Evolutionary conservation across 2,888 invertebrate genomes (phyloP), one percentile per base, ranked within the genome.

Genomic region (Eupithecia centaureata): DNA sequence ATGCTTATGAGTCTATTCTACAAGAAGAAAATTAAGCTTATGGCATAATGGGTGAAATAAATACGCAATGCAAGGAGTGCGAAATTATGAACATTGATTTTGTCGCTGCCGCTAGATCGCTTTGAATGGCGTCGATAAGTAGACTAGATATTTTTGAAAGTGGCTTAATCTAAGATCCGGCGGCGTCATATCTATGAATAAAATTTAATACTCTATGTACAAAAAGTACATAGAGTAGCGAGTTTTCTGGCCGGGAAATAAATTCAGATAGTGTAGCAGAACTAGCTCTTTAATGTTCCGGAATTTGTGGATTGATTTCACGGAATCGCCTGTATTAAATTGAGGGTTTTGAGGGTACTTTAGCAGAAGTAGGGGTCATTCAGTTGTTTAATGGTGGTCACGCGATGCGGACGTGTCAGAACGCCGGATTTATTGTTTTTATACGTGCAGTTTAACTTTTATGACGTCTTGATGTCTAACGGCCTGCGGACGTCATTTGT

Each of bases 381-480:
- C 65, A 61, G 70, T 77, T 77, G 79, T 77, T 69, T 58, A 67
- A 63, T 62, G 66, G 42, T 67, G 33, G 79, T 79, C 84, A 84
- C 84, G 84, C 83, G 71, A 85, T 69, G 76, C 72, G 73, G 77
- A 81, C 78, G 77, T 78, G 72, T 74, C 69, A 71, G 74, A 67
- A 63, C 67, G 61, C 32, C 63, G 51, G 74, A 76, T 79, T 79
- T 80, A 79, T 80, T 67, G 71, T 68, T 60, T 70, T 73, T 73
- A 71, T 71, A 74, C 74, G 71, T 73, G 74, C 71, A 61, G 65
- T 71, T 60, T 61, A 65, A 67, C 57, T 68, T 74, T 74, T 74
- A 71, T 73, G 71, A 68, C 67, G 61, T 70, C 67, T 69, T 67
- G 67, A 67, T 70, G 58, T 65, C 65, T 64, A 58, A 64, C 54